Evolutionary conservation across 2,113 vertebrate species (phyloP), one percentile per base, ranked within the genome.

Genomic region (Pterophyllum scalare): DNA sequence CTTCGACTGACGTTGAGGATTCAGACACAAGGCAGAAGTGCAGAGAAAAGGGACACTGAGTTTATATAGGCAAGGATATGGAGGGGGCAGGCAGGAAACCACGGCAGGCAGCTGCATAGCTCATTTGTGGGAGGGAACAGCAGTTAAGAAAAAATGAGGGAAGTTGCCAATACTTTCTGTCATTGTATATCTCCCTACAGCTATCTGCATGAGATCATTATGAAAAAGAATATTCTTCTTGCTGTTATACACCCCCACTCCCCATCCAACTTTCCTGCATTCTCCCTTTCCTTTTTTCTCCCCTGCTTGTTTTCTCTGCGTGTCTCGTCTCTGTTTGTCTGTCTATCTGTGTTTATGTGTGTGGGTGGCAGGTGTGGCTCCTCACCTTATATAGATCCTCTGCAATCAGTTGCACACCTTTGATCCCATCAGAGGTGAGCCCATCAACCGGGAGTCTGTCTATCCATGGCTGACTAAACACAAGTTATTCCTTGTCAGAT

Each of bases 1-100:
- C 95, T 95, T 93, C 84, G 94, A 93, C 92, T 86, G 92, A 96
- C 92, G 94, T 92, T 92, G 82, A 95, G 93, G 95, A 91, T 92
- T 94, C 94, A 95, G 94, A 94, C 79, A 90, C 91, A 94, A 94
- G 91, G 92, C 85, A 95, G 91, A 91, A 94, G 81, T 96, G 92
- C 11, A 56, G 86, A 65, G 74, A 70, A 80, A 83, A 84, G 75
- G 87, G 64, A 87, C 92, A 91, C 94, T 76, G 70, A 59, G 86
- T 54, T 94, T 96, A 88, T 95, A 95, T 95, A 95, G 67, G 24
- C 70, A 70, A 74, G 88, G 87, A 82, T 90, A 91, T 84, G 89
- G 91, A 83, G 87, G 92, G 90, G 92, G 90, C 87, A 74, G 94
- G 88, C 90, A 86, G 92, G 84, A 92, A 91, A 79, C 79, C 59